Percentiles rank a stretch among this genome's conserved stretches.
These are phyloP conservation scores for Prionace glauca DNA, from an alignment of 2,797 vertebrate species.

Conservation along the genomic window DNA sequence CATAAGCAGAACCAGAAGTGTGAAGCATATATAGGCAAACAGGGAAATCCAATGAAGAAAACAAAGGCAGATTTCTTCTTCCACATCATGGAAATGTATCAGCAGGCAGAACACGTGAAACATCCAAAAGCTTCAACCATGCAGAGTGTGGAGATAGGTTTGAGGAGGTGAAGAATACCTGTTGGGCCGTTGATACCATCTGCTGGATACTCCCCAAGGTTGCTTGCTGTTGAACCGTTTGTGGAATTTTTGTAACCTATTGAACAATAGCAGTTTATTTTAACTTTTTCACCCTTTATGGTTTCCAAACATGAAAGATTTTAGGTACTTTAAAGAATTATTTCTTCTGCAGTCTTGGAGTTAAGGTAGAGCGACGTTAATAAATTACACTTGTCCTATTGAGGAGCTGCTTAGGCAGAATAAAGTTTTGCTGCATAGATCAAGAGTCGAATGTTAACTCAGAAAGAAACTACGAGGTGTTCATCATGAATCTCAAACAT, in stretches of 20 bases:
- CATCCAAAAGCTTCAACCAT: background rate
- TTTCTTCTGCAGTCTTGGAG: background rate
- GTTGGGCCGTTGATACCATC: slow-evolving; percentile 79
- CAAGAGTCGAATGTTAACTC: background rate
- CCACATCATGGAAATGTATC: background rate
- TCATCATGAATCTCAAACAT: background rate
- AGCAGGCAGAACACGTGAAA: background rate
- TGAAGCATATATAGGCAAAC: background rate
- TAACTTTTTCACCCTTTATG: background rate
- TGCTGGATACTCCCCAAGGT: slow-evolving; percentile 80
- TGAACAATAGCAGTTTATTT: slow-evolving; percentile 42
- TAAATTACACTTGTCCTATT: background rate
- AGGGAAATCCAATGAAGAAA: background rate
- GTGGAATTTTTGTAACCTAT: slow-evolving; percentile 84
- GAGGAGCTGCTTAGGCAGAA: background rate
- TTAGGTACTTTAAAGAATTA: slow-evolving; percentile 14
- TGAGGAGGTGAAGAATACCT: slow-evolving; percentile 55
- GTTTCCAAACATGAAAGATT: background rate
- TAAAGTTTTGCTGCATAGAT: background rate
- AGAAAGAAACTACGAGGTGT: background rate
- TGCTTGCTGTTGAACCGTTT: slow-evolving; percentile 80
- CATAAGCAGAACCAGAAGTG: background rate
- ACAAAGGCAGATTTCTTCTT: background rate
- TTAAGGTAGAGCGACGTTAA: background rate
- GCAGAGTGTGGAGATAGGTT: background rate